A percentile compares a stretch with the other conserved stretches of the same genome.
Conservation (phyloP, 2,797 vertebrate genomes). For the Triplophysa yarkandensis region DNA sequence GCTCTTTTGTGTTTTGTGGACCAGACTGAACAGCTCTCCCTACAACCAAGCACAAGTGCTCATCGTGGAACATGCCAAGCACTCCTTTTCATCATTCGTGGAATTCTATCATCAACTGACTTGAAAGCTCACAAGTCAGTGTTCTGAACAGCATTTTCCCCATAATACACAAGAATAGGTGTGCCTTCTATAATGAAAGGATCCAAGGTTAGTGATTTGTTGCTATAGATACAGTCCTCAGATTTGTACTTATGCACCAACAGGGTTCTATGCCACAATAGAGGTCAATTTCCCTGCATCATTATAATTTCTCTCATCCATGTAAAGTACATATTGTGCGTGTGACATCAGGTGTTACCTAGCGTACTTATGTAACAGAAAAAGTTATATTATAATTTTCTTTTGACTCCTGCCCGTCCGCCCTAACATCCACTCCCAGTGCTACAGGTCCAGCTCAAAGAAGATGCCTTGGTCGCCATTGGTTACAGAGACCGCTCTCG, state of each 20-base stretch:
- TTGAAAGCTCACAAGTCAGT: background rate
- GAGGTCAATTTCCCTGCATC: conserved; percentile 51
- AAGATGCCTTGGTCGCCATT: conserved; percentile 40
- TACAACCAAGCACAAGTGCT: conserved; percentile 8
- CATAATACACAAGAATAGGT: conserved; percentile 34
- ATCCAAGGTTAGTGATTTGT: conserved; percentile 51
- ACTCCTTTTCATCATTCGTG: conserved; percentile 15
- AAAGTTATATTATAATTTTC: conserved; percentile 38
- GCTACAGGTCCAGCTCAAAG: conserved; percentile 27
- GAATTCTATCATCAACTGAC: background rate
- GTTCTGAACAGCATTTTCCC: conserved; percentile 10
- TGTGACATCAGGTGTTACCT: conserved; percentile 9
- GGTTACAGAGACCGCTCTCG: conserved; percentile 47
- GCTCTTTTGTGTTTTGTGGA: background rate
- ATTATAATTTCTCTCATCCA: conserved; percentile 41
- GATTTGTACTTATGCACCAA: conserved; percentile 45
- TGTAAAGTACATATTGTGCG: conserved; percentile 27
- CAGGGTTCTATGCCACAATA: conserved; percentile 53
- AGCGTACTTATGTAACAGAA: conserved; percentile 27
- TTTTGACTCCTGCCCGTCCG: background rate
- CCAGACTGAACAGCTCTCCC: conserved; percentile 6
- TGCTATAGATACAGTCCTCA: conserved; percentile 60
- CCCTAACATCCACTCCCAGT: background rate
- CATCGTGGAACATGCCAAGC: background rate
- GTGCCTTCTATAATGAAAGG: conserved; percentile 24